Base-by-base conservation (phyloP, 2,113 vertebrate species). In the Eonycteris spelaea region DNA sequence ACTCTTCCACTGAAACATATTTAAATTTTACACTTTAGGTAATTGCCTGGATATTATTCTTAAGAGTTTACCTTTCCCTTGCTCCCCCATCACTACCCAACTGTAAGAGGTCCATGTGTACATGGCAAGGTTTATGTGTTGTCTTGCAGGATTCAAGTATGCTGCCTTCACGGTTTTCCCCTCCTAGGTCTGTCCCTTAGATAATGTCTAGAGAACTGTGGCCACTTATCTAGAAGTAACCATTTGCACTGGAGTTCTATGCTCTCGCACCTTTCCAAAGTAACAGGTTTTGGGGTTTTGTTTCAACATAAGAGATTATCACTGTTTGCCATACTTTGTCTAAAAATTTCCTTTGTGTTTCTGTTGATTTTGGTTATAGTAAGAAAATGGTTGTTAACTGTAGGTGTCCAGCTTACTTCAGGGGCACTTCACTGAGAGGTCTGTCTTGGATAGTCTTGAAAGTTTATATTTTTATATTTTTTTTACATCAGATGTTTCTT, bases 401-500 rank as follows among this genome's bases (percentile, higher is more conserved):
- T 97, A 97, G 96, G 96, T 95, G 97, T 98, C 96, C 98, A 94
- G 99, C 98, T 99, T 99, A 99, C 98, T 98, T 98, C 97, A 98
- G 84, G 30, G 98, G 98, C 98, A 97, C 98, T 98, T 98, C 98
- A 97, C 93, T 97, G 97, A 97, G 98, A 98, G 97, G 95, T 98
- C 96, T 97, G 98, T 97, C 92, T 98, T 97, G 97, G 98, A 98
- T 3, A 94, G 98, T 98, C 96, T 98, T 97, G 97, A 98, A 98
- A 98, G 98, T 98, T 98, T 99, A 98, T 99, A 99, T 99, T 99
- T 99, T 99, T 99, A 98, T 99, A 98, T 98, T 98, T 98, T 95
- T 97, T 97, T 97, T 97, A 97, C 94, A 97, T 97, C 59, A 86
- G 97, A 97, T 97, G 90, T 98, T 98, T 97, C 96, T 98, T 99